Conservation (phyloP, 1,140 invertebrate species). For the Patella vulgata region DNA sequence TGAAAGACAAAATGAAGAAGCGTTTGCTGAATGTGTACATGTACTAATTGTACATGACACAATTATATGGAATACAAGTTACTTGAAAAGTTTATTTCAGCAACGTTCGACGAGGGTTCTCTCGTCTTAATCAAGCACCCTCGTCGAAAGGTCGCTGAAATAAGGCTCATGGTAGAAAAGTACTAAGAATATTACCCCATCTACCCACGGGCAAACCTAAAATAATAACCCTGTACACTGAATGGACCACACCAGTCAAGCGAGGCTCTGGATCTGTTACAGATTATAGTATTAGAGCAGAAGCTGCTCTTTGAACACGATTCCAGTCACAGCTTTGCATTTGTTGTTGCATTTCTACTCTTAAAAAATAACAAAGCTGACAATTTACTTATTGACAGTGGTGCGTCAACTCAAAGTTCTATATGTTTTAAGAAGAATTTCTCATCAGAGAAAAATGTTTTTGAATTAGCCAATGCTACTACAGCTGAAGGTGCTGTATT, state of each 20-base stretch:
- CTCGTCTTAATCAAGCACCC: slow-evolving; percentile 15
- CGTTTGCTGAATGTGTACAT: slow-evolving; percentile 10
- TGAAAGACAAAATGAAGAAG: slow-evolving; percentile 13
- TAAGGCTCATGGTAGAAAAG: slow-evolving; percentile 8
- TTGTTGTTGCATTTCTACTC: not conserved
- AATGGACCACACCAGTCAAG: slow-evolving; percentile 7
- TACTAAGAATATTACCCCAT: slow-evolving; percentile 8
- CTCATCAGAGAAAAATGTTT: slow-evolving; percentile 16
- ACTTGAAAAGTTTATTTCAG: no score
- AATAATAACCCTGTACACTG: slow-evolving; percentile 15
- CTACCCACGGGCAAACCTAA: not conserved
- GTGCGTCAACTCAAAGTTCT: slow-evolving; percentile 24
- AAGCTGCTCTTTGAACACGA: slow-evolving; percentile 15
- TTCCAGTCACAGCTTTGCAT: not conserved
- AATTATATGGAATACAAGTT: no score
- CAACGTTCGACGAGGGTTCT: no score
- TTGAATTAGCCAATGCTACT: slow-evolving; percentile 22
- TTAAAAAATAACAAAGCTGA: slow-evolving; percentile 12
- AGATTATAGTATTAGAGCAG: slow-evolving; percentile 20
- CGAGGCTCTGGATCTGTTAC: slow-evolving; percentile 15
- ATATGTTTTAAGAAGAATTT: slow-evolving; percentile 22
- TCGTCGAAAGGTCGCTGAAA: slow-evolving; percentile 3
- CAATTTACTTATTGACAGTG: slow-evolving; percentile 21
- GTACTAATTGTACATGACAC: slow-evolving; percentile 12
- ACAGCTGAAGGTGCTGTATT: slow-evolving; percentile 8